Evolutionary conservation across 1,140 invertebrate genomes (phyloP).

Genomic region (Lepidurus apus): DNA sequence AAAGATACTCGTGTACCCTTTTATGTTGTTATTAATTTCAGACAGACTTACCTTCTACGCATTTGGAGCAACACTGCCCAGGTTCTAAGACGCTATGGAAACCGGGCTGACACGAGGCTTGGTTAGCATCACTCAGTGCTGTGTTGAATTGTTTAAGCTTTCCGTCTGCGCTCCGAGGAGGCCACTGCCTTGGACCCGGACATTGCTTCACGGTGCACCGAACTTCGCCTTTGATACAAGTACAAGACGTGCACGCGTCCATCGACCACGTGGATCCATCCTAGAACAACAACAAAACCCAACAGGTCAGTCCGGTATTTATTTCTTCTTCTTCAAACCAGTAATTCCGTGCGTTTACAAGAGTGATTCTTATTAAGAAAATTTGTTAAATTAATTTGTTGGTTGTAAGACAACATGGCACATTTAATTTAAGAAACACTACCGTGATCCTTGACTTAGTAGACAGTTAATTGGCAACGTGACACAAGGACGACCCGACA

Average conservation of each 20-base stretch:
- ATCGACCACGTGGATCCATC: slow-evolving; percentile 79
- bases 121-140: slow-evolving; percentile 37
- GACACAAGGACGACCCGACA: no score
- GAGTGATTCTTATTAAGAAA: no score
- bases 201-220: slow-evolving; percentile 74
- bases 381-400: no score
- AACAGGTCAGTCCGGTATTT: not conserved
- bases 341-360: no score
- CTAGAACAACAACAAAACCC: slow-evolving; percentile 45
- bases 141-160: not conserved
- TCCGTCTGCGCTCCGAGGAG: slow-evolving; percentile 22
- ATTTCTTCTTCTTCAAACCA: not conserved
- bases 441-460: no score
- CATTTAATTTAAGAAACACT: no score
- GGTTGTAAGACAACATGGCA: no score
- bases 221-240: slow-evolving; percentile 69
- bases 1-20: not conserved
- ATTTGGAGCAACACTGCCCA: slow-evolving; percentile 78
- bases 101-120: slow-evolving; percentile 61
- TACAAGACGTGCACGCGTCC: slow-evolving; percentile 78
- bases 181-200: slow-evolving; percentile 40
- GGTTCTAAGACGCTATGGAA: slow-evolving; percentile 61
- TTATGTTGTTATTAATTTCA: slow-evolving; percentile 24
- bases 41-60: slow-evolving; percentile 62
- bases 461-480: no score